Conservation (phyloP, 2,888 invertebrate genomes). For the Drosophila sordidula region DNA sequence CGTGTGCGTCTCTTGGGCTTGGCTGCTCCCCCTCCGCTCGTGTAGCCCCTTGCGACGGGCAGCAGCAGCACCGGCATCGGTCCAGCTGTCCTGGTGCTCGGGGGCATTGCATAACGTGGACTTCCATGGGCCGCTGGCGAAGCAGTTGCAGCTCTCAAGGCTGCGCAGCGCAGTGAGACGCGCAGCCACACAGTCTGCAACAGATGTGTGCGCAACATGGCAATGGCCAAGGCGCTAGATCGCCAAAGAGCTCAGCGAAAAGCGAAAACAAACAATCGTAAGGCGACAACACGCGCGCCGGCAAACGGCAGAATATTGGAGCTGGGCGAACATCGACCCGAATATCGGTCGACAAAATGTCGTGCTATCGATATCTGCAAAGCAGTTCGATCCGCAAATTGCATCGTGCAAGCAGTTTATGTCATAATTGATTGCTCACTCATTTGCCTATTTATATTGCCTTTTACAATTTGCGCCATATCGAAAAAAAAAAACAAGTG, state of each 20-base stretch:
- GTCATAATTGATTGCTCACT: neutral
- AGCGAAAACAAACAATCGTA: slow-evolving; percentile 21
- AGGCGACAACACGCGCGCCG: slow-evolving; percentile 36
- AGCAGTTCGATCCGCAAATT: neutral
- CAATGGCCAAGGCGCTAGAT: slow-evolving; percentile 14
- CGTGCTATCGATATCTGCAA: neutral
- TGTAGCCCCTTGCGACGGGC: slow-evolving; percentile 11
- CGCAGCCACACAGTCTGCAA: slow-evolving; percentile 39
- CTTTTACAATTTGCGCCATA: too few species aligned
- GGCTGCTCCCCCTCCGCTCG: slow-evolving; percentile 2
- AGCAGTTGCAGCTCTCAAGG: neutral
- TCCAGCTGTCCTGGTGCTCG: slow-evolving; percentile 1
- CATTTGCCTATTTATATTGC: too few species aligned
- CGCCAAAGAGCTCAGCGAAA: slow-evolving; percentile 4
- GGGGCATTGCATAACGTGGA: slow-evolving; percentile 47
- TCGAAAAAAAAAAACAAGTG: too few species aligned
- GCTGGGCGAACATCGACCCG: slow-evolving; percentile 5
- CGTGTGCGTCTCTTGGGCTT: slow-evolving; percentile 12
- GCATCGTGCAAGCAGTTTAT: neutral
- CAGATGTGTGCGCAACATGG: slow-evolving; percentile 51
- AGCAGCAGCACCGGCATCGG: neutral
- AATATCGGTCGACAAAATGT: neutral
- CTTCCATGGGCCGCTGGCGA: slow-evolving; percentile 3
- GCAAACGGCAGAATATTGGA: slow-evolving; percentile 26
- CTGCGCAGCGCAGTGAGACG: slow-evolving; percentile 16